phyloP scores from a whole-genome alignment of 2,888 invertebrate genomes.

The Junonia oenone region DNA sequence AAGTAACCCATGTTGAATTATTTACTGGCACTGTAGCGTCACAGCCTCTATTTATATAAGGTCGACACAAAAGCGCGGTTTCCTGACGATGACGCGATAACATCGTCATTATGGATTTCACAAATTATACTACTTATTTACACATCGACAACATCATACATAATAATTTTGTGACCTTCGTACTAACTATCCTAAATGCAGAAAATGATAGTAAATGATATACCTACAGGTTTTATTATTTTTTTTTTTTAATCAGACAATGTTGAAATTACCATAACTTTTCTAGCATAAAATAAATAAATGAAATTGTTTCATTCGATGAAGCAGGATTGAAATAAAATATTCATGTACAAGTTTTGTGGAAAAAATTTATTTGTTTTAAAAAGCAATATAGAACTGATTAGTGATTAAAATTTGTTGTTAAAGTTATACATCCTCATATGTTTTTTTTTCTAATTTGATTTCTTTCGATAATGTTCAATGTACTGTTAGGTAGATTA shows the following conservation, averaged over 20 bases:
- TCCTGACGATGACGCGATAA: conserved; percentile 14
- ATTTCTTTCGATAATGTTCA: no score
- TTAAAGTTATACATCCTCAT: no score
- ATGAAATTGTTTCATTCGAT: no score
- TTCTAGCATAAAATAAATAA: not conserved
- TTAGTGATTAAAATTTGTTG: no score
- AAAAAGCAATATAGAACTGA: no score
- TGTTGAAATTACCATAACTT: not conserved
- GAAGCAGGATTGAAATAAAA: no score
- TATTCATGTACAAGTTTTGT: no score
- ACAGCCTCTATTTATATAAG: conserved; percentile 17
- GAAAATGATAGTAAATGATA: not conserved
- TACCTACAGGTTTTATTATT: not conserved
- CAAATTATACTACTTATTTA: conserved; percentile 19
- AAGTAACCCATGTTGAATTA: conserved; percentile 4
- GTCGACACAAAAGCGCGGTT: conserved; percentile 15
- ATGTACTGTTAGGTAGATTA: no score
- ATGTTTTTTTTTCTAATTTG: no score
- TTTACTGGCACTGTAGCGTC: not conserved
- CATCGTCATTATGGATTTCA: conserved; percentile 15
- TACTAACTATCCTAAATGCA: not conserved
- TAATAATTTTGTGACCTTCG: conserved; percentile 10
- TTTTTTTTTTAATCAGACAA: not conserved
- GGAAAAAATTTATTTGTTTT: no score
- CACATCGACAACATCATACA: not conserved